Base-by-base conservation (phyloP, 2,888 invertebrate genomes). In the Tiliacea aurago region DNA sequence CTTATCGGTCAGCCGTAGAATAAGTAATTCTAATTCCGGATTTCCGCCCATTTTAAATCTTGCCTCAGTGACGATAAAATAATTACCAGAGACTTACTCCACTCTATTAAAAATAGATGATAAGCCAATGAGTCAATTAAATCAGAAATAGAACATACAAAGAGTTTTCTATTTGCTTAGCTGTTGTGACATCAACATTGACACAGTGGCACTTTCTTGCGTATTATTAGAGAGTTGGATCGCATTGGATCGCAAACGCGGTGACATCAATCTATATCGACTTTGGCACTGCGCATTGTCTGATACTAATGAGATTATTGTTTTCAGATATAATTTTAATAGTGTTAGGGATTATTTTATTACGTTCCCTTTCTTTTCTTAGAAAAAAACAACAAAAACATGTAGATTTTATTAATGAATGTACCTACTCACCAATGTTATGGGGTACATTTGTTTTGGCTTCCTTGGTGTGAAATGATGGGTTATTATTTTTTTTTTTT, bases 171-270 rank as follows among this genome's bases (percentile, higher is more conserved):
- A 84, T 88, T 88, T 88, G 81, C 78, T 81, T 80, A 70, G 83
- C n/a, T n/a, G n/a, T 78, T 87, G 88, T 90, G 90, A 90, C 90
- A 91, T 87, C 89, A 94, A 93, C 93, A 94, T 94, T 94, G 94
- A 94, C 94, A 94, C 90, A 93, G 87, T 93, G 85, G 87, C 90
- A 90, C 92, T 93, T 92, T 91, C 92, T 85, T 74, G 70, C 76
- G 76, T 91, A 93, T 90, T 89, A 88, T 91, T 93, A 93, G 91
- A 79, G 78, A 70, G 73, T 84, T 84, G 77, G 83, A 89, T 88
- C 87, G 86, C 81, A 71, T 84, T 83, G 79, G 82, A 84, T 88
- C 89, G 88, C 88, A 85, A 74, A 86, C 88, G 85, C 85, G 86
- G 59, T 85, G 83, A 84, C 86, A 91, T 91, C 88, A 88, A 91